Evolutionary conservation across 2,113 vertebrate genomes (phyloP).

Genomic region (Phocoena phocoena): DNA sequence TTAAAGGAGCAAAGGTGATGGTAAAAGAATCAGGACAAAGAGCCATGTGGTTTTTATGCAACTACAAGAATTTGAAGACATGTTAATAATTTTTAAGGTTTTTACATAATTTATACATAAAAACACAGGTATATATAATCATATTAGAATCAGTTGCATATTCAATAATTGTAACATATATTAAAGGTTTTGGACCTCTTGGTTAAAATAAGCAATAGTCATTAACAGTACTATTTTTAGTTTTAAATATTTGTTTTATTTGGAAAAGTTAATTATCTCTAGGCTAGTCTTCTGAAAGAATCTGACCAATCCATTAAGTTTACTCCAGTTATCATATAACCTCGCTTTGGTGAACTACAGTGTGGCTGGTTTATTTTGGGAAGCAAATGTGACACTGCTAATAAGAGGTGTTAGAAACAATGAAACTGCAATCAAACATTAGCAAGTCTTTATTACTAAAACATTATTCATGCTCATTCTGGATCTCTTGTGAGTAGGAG

Average conservation of each 20-base stretch:
- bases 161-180: not conserved
- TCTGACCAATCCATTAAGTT: constrained; percentile 27
- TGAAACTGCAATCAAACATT: constrained; percentile 17
- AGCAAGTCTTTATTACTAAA: constrained; percentile 20
- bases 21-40: not conserved
- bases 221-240: not conserved
- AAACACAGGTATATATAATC: not conserved
- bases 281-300: not conserved
- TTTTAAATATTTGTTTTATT: not conserved
- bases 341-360: not conserved
- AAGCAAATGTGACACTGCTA: constrained; percentile 50
- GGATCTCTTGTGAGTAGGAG: not conserved
- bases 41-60: not conserved
- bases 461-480: not conserved
- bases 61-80: not conserved
- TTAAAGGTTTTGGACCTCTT: not conserved
- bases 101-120: not conserved
- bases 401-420: constrained; percentile 56
- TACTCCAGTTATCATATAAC: constrained; percentile 22
- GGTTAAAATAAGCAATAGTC: not conserved
- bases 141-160: not conserved
- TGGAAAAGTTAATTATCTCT: constrained; percentile 26
- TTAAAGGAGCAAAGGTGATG: not conserved
- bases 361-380: not conserved
- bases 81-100: not conserved